phyloP scores from a whole-genome alignment of 1,140 invertebrate species.

The Epicauta chinensis region DNA sequence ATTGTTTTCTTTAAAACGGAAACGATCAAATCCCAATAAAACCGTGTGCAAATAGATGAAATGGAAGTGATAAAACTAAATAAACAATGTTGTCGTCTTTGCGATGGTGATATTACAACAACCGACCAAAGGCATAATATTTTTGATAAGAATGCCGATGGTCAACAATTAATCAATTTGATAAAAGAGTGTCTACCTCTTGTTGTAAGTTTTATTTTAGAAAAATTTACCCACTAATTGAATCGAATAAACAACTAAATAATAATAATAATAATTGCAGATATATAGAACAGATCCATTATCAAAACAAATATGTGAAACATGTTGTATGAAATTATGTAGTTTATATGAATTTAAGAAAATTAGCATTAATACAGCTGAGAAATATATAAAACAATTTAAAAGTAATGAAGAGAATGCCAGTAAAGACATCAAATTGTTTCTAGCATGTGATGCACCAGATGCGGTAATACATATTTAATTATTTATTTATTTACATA shows the following conservation, averaged over 20 bases:
- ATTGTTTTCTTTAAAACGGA: too few species aligned
- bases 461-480: not conserved
- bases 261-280: constrained; percentile 22
- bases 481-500: not conserved
- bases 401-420: constrained; percentile 17
- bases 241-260: constrained; percentile 5
- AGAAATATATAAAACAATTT: constrained; percentile 32
- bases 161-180: constrained; percentile 35
- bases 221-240: too few species aligned
- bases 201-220: constrained; percentile 40
- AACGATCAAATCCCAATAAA: too few species aligned
- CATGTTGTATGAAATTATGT: constrained; percentile 34
- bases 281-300: constrained; percentile 40
- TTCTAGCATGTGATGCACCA: constrained; percentile 1
- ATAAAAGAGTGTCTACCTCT: constrained; percentile 40
- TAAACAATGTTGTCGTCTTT: too few species aligned
- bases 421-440: constrained; percentile 14
- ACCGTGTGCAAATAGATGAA: too few species aligned
- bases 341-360: constrained; percentile 35
- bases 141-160: constrained; percentile 36
- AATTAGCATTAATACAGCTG: constrained; percentile 27
- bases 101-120: too few species aligned
- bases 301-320: constrained; percentile 38
- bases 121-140: constrained; percentile 32
- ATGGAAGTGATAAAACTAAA: too few species aligned